A percentile compares a stretch with the other conserved stretches of the same genome.
phyloP scores from a whole-genome alignment of 2,888 invertebrate species.

The Himalopsyche anomala region DNA sequence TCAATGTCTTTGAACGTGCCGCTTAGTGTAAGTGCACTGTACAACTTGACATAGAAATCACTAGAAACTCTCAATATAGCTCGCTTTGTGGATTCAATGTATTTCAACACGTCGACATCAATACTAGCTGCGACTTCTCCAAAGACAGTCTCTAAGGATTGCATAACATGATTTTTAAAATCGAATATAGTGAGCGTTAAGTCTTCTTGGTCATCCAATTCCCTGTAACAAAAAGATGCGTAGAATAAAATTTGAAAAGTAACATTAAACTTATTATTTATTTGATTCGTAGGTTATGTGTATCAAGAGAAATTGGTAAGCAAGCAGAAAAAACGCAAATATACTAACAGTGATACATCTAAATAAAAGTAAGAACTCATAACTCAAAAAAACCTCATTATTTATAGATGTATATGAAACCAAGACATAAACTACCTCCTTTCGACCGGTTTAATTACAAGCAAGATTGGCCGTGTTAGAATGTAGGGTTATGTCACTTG shows the following conservation, averaged over 20 bases:
- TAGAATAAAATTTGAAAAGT: conserved; percentile 8
- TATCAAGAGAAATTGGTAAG: conserved; percentile 20
- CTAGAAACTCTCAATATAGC: conserved; percentile 78
- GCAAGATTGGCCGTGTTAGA: conserved; percentile 41
- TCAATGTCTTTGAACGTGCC: conserved; percentile 72
- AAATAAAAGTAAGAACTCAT: conserved; percentile 75
- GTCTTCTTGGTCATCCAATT: conserved; percentile 70
- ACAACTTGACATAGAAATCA: conserved; percentile 76
- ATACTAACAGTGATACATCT: conserved; percentile 77
- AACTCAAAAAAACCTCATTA: conserved; percentile 54
- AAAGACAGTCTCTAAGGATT: conserved; percentile 75
- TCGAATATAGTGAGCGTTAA: conserved; percentile 68
- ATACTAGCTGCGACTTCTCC: conserved; percentile 78
- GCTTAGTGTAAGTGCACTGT: conserved; percentile 77
- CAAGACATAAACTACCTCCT: conserved; percentile 47
- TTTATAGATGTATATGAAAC: not conserved
- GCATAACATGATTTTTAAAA: conserved; percentile 78
- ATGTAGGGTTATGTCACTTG: conserved; percentile 56
- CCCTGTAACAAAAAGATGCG: conserved; percentile 69
- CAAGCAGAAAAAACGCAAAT: conserved; percentile 37
- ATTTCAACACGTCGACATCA: conserved; percentile 78
- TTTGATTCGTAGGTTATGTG: conserved; percentile 31
- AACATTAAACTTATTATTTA: not conserved
- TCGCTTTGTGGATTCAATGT: conserved; percentile 71
- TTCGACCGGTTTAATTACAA: conserved; percentile 45